A percentile compares a stretch with the other conserved stretches of the same genome.
These are phyloP conservation scores for Sebastes aleutianus DNA, from an alignment of 2,797 vertebrate genomes.

Conservation along the genomic window DNA sequence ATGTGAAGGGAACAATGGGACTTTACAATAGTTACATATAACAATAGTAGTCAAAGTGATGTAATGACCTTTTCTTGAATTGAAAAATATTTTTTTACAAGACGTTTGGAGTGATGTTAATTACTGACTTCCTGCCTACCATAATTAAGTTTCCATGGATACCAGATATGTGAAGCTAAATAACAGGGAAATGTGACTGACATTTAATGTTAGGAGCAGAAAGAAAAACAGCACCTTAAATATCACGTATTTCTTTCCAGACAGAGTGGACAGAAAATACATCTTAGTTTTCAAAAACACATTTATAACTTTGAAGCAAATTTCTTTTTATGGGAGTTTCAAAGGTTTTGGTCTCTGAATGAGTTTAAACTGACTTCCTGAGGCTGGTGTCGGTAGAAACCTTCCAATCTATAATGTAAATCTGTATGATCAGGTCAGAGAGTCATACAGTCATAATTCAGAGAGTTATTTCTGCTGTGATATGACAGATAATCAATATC, in stretches of 20 bases:
- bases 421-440: slow-evolving; percentile 8
- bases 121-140: background rate
- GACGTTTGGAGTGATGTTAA: background rate
- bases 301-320: background rate
- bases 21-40: no score
- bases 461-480: slow-evolving; percentile 1
- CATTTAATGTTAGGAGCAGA: background rate
- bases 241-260: background rate
- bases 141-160: background rate
- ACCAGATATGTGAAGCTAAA: background rate
- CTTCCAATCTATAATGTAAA: slow-evolving; percentile 16
- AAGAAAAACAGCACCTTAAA: background rate
- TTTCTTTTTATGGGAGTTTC: background rate
- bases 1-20: background rate
- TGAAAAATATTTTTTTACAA: background rate
- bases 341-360: background rate
- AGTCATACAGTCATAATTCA: slow-evolving; percentile 21
- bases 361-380: background rate
- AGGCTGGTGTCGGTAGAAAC: background rate
- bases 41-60: background rate
- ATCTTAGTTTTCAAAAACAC: background rate
- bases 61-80: background rate
- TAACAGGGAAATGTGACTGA: background rate
- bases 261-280: background rate
- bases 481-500: slow-evolving; percentile 53